Evolutionary conservation across 2,797 vertebrate genomes (phyloP), one percentile per base, ranked within the genome.

Genomic region (Hyperoplus lanceolatus): DNA sequence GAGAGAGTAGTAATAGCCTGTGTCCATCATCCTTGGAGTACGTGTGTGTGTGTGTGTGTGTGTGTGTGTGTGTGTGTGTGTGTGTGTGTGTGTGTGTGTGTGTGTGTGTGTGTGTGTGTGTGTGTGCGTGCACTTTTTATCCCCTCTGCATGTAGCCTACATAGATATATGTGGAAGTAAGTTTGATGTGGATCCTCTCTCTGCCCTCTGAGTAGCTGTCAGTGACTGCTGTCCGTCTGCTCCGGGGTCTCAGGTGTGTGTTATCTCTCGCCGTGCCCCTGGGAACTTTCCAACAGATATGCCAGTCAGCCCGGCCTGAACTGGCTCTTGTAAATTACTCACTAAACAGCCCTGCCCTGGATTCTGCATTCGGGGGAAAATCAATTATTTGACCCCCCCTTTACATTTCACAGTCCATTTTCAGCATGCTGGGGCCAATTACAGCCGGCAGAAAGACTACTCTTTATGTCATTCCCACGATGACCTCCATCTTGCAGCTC

Each of bases 391-490:
- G 92, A 93, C 93, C 93, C 92, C 91, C 93, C 92, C 81, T 89
- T 29, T 92, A 93, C 94, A 94, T 95, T 95, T 94, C 94, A 95
- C 95, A 95, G 94, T 87, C 89, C 92, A 95, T 95, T 95, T 95
- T 92, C 91, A 93, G 93, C 94, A 94, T 90, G 92, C 93, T 95
- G 92, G 89, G 94, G 93, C 93, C 93, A 95, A 95, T 95, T 95
- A 95, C 93, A 94, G 79, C 91, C 91, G 86, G 89, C 92, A 94
- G 90, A 94, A 94, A 94, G 94, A 93, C 85, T 87, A 86, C 88
- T 94, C 89, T 93, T 92, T 93, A 94, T 92, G 92, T 91, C 89
- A 89, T 93, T 94, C 92, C 92, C 87, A 90, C 87, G 87, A 91
- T 94, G 93, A 94, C 94, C 94, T 88, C 89, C 93, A 91, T 94